Base-by-base conservation (phyloP, 2,797 vertebrate species). In the Pseudopleuronectes americanus region DNA sequence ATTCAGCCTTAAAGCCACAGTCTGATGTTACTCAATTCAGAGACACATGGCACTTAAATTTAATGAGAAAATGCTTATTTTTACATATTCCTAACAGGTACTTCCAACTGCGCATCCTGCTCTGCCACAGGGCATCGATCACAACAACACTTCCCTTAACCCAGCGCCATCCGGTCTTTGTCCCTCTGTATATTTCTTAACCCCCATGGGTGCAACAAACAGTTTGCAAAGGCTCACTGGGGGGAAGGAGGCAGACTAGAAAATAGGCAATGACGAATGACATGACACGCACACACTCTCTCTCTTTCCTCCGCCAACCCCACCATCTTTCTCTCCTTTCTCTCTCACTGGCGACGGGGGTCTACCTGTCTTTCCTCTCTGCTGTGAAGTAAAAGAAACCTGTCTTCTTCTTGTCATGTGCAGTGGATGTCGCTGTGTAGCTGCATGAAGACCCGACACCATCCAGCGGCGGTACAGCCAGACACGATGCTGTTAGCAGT, bases 211-310 rank as follows among this genome's bases (percentile, higher is more conserved):
- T 38, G 36, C 36, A 31, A 31, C 28, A 31, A 31, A 31, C 51
- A 19, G 51, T 59, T 68, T 74, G 57, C 63, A 65, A 51, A 77
- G 51, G 48, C 63, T 65, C 62, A 3, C 72, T 22, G 24, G 56
- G 57, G 23, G 23, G 61, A 74, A 59, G 59, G 59, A 86, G 70
- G 81, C 77, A 79, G 74, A 83, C 59, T 72, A 61, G 71, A 80
- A 71, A 85, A 82, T 71, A 83, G 68, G 74, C 19, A 24, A 57
- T 86, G 84, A 91, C 78, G 83, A 90, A 89, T 83, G 85, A 86
- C 88, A 85, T 63, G 22, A 69, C 67, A 9, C 47, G 60, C 61
- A 13, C 45, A 62, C 61, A 14, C 71, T 22, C 47, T 67, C 6
- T 71, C 73, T 45, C 67, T 49, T 26, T 0, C 47, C 31, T 38